These are phyloP conservation scores for Phrynocephalus versicolor DNA, from an alignment of 2,113 vertebrate species.

Conservation along the genomic window DNA sequence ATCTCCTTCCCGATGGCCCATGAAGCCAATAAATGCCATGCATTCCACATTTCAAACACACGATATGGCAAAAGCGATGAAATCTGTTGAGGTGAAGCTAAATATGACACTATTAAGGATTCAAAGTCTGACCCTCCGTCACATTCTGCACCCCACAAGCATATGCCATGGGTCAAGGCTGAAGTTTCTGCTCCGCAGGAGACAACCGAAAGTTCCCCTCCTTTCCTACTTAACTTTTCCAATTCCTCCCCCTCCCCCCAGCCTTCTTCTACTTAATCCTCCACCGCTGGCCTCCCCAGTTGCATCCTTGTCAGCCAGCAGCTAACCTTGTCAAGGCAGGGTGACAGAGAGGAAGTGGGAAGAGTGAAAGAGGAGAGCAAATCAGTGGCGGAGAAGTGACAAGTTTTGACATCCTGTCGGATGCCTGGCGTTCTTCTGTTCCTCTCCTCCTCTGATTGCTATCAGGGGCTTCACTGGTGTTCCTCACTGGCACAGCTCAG, in stretches of 20 bases:
- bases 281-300: conserved; percentile 51
- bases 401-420: conserved; percentile 70
- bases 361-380: conserved; percentile 47
- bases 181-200: conserved; percentile 38
- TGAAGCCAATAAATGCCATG: too few species aligned
- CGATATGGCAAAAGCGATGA: too few species aligned
- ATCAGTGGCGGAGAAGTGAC: conserved; percentile 68
- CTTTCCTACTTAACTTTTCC: not conserved
- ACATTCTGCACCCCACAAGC: not conserved
- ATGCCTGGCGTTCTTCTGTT: conserved; percentile 69
- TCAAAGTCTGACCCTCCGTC: not conserved
- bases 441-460: conserved; percentile 70
- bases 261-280: conserved; percentile 48
- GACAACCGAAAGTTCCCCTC: conserved; percentile 15
- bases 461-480: conserved; percentile 69
- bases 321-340: conserved; percentile 72
- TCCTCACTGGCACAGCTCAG: conserved; percentile 53
- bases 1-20: too few species aligned
- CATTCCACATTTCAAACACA: too few species aligned
- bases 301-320: conserved; percentile 69
- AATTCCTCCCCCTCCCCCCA: conserved; percentile 20
- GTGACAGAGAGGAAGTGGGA: too few species aligned
- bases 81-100: too few species aligned
- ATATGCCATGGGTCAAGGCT: not conserved
- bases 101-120: too few species aligned